These are phyloP conservation scores for Zaprionus nigranus DNA, from an alignment of 1,140 invertebrate genomes.

Conservation along the genomic window DNA sequence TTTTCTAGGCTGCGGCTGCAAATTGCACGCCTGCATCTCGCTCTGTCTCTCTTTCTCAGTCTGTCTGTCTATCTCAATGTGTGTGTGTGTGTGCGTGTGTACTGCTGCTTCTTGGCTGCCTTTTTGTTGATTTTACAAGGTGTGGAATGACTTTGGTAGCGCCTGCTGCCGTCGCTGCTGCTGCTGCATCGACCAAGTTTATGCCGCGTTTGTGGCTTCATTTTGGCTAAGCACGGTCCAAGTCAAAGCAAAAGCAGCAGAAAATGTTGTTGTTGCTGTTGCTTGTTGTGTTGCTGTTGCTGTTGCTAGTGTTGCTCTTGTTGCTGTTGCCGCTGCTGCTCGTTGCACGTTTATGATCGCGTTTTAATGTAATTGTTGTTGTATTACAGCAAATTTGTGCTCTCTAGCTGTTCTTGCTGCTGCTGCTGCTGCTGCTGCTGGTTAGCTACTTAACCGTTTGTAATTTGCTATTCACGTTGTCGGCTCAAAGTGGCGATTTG, in stretches of 20 bases:
- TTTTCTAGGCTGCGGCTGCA: conserved; percentile 79
- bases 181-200: conserved; percentile 48
- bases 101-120: conserved; percentile 59
- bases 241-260: conserved; percentile 12
- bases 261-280: conserved; percentile 10
- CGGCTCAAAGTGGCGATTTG: conserved; percentile 71
- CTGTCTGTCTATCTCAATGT: conserved; percentile 27
- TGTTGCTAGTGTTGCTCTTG: conserved; percentile 16
- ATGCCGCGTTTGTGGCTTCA: conserved; percentile 26
- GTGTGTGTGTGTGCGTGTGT: conserved; percentile 24
- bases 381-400: conserved; percentile 81
- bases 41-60: conserved; percentile 33
- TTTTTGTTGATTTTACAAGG: conserved; percentile 82
- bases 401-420: conserved; percentile 38
- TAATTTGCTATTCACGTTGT: conserved; percentile 82
- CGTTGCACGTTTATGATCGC: conserved; percentile 76
- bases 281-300: conserved; percentile 16
- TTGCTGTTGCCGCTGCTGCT: conserved; percentile 18
- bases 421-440: not conserved
- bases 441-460: conserved; percentile 60
- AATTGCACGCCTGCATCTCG: conserved; percentile 67
- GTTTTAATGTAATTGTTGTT: conserved; percentile 83
- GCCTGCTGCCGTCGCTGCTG: conserved; percentile 52
- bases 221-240: conserved; percentile 52
- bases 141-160: conserved; percentile 82